Conservation (phyloP, 2,888 invertebrate species). For the Epinotia demarniana region DNA sequence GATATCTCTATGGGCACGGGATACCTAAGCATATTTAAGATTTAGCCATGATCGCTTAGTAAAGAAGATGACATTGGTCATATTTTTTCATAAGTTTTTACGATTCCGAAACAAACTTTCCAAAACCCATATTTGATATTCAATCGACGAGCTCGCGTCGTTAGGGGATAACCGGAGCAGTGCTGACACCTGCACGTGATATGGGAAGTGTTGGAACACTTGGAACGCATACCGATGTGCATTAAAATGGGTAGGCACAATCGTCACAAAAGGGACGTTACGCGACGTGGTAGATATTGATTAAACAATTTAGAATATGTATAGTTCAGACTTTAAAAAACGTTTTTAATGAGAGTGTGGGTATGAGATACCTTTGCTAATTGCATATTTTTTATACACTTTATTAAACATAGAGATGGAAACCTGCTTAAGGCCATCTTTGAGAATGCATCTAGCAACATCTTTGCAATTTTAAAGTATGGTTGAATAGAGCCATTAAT, state of each 20-base stretch:
- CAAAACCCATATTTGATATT: constrained; percentile 30
- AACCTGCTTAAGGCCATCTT: too few species aligned
- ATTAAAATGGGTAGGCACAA: constrained; percentile 1
- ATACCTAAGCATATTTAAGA: too few species aligned
- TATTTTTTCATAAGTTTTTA: background rate
- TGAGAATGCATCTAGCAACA: too few species aligned
- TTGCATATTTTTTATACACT: too few species aligned
- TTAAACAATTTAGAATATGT: background rate
- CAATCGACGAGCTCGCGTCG: background rate
- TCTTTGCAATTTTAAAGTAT: too few species aligned
- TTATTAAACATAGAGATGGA: too few species aligned
- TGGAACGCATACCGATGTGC: constrained; percentile 27
- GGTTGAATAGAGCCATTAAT: too few species aligned
- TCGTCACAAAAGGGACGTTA: constrained; percentile 10
- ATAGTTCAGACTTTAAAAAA: background rate
- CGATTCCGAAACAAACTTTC: constrained; percentile 13
- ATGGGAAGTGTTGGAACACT: too few species aligned
- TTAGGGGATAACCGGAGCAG: constrained; percentile 32
- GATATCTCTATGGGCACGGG: too few species aligned
- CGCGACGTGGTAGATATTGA: background rate
- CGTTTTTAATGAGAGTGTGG: background rate
- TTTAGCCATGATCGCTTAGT: too few species aligned
- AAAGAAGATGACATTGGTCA: too few species aligned
- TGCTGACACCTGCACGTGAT: constrained; percentile 4
- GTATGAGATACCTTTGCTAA: too few species aligned